Base-by-base conservation (phyloP, 2,113 vertebrate genomes). In the Cnemophilus loriae region DNA sequence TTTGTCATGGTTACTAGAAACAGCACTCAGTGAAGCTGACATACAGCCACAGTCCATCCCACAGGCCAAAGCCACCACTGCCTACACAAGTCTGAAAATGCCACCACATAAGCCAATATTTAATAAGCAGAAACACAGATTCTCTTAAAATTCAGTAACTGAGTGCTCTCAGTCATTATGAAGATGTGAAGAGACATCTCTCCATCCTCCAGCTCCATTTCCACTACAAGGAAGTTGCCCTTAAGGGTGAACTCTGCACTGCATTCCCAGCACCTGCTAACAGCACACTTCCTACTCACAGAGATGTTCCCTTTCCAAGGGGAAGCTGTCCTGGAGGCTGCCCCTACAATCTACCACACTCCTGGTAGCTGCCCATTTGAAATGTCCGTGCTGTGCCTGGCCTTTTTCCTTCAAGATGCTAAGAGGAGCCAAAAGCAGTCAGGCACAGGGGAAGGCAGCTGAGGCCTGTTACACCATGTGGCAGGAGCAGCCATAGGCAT, bases 401-500 rank as follows among this genome's bases (percentile, higher is more conserved):
- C 42, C 21, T 70, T 50, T 32, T 50, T 44, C 26, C 61, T 73
- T 44, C n/a, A 67, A 57, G n/a, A 44, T 37, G 21, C 41, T 7
- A 9, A 30, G 32, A 35, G 22, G 18, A 30, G 26, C 53, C 63
- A 81, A 2, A 5, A 71, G 67, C 77, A 80, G 17, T 2, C 15
- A 4, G 27, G 44, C 46, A 15, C 11, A 16, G 27, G 10, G 18
- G 16, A 20, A 16, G 56, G 61, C 47, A 84, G 68, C 27, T 23
- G 21, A 35, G 24, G 21, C 16, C 55, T 47, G 30, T 75, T 18
- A 39, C 6, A 15, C 35, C 16, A 5, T 4, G n/a, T 41, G 47
- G 8, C 49, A 49, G n/a, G 18, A 35, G 17, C 30, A 63, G 5
- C 28, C 19, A 9, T 0, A 5, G 49, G 13, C 30, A 49, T 0